Conservation (phyloP, 2,888 invertebrate genomes). For the Drosophila yooni region DNA sequence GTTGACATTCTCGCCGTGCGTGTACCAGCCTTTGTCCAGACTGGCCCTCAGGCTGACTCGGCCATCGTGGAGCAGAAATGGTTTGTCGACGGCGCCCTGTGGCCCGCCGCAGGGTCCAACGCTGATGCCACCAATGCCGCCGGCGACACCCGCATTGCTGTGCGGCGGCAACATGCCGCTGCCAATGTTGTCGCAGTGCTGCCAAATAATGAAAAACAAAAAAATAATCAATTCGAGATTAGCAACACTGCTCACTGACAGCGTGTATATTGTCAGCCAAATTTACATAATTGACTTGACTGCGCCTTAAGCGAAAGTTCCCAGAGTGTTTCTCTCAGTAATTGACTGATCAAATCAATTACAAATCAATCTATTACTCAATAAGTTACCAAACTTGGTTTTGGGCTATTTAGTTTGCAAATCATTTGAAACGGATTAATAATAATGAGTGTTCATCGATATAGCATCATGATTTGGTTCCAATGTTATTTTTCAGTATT, state of each 20-base stretch:
- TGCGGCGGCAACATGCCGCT: slow-evolving; percentile 60
- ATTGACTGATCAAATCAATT: neutral
- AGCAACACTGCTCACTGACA: neutral
- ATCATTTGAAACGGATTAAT: neutral
- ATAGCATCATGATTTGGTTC: neutral
- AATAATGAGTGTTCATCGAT: neutral
- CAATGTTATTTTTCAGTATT: neutral
- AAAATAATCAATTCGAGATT: neutral
- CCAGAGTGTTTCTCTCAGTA: neutral
- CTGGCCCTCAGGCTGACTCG: slow-evolving; percentile 91
- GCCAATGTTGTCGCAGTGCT: slow-evolving; percentile 67
- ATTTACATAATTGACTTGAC: slow-evolving; percentile 17
- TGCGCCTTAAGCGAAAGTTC: neutral
- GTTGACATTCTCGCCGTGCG: slow-evolving; percentile 92
- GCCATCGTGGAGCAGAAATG: slow-evolving; percentile 94
- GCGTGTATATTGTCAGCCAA: neutral
- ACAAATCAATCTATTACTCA: neutral
- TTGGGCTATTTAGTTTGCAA: neutral
- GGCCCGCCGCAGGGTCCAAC: slow-evolving; percentile 86
- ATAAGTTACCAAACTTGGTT: neutral
- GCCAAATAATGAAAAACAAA: slow-evolving; percentile 8
- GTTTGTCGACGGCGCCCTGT: slow-evolving; percentile 90
- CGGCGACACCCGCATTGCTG: slow-evolving; percentile 60
- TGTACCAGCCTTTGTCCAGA: slow-evolving; percentile 92
- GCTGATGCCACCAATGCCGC: slow-evolving; percentile 72